These are phyloP conservation scores for Neodon shergylaensis DNA, from an alignment of 2,113 vertebrate species.

Conservation along the genomic window DNA sequence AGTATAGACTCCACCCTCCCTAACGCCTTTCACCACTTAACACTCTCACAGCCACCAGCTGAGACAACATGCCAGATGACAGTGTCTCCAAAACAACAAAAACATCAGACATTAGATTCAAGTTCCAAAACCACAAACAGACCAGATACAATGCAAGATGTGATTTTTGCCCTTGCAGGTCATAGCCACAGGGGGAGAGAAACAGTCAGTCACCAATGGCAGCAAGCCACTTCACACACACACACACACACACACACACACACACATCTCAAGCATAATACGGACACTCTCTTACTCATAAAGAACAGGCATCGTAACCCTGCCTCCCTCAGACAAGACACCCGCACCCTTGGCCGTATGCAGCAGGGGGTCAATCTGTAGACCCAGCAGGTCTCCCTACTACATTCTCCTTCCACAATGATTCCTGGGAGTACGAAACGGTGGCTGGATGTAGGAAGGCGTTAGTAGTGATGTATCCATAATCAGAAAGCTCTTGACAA, in stretches of 20 bases:
- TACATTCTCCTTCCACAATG: background rate
- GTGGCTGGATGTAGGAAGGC: background rate
- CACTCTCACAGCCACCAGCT: background rate
- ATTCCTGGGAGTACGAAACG: background rate
- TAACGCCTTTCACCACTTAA: background rate
- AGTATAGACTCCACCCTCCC: background rate
- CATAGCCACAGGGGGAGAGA: background rate
- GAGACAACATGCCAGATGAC: background rate
- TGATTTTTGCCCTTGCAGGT: background rate
- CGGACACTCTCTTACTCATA: background rate
- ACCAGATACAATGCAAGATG: accelerated
- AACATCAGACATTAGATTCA: background rate
- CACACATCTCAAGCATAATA: background rate
- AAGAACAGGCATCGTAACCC: background rate
- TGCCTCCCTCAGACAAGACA: background rate
- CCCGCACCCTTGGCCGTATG: accelerated
- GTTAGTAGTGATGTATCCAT: background rate
- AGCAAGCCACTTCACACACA: background rate
- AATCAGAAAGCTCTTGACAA: background rate
- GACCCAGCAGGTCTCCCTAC: too few relatives aligned
- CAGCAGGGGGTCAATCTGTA: background rate
- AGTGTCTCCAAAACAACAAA: background rate
- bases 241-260: too few relatives aligned
- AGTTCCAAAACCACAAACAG: background rate
- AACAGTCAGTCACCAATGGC: background rate